These are phyloP conservation scores for Heteromormyrus szaboi DNA, from an alignment of 2,797 vertebrate genomes.

Conservation along the genomic window DNA sequence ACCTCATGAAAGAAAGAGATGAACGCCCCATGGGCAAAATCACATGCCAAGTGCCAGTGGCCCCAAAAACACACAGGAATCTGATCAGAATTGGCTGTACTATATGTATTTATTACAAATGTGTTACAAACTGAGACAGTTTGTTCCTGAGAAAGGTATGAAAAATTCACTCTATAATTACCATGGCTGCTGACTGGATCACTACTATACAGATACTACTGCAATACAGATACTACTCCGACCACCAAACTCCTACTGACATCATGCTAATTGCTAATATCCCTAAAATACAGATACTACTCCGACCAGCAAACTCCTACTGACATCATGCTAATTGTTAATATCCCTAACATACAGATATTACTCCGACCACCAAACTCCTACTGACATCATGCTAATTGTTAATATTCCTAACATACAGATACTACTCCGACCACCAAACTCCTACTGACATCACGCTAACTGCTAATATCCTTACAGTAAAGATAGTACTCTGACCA, in stretches of 20 bases:
- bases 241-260: background rate
- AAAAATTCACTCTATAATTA: background rate
- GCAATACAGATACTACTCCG: background rate
- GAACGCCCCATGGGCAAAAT: background rate
- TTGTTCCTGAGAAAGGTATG: background rate
- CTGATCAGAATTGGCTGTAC: background rate
- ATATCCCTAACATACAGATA: background rate
- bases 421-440: background rate
- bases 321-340: background rate
- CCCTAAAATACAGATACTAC: background rate
- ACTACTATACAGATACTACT: background rate
- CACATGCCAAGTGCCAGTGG: background rate
- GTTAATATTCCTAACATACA: background rate
- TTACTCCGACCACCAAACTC: background rate
- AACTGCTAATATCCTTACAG: background rate
- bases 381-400: background rate
- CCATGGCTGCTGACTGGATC: background rate
- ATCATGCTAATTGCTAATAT: background rate
- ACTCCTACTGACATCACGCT: background rate
- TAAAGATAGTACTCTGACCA: background rate
- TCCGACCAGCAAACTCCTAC: background rate
- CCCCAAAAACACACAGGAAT: background rate
- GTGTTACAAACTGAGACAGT: background rate
- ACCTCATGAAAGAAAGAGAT: constrained; percentile 23
- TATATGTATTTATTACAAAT: background rate